These are phyloP conservation scores for Synergus laeviventris DNA, from an alignment of 2,888 invertebrate species.

Conservation along the genomic window DNA sequence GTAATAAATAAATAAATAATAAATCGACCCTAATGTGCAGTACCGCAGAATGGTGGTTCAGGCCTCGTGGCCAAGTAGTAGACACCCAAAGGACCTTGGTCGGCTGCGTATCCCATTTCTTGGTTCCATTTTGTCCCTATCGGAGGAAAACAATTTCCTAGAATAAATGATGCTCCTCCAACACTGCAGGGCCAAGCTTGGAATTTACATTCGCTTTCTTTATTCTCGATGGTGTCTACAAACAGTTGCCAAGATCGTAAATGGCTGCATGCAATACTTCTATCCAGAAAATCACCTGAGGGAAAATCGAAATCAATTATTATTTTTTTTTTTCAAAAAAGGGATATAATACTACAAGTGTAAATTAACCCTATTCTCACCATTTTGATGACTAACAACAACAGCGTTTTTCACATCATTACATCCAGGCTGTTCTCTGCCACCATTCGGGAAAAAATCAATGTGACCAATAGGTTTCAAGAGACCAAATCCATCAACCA, in stretches of 20 bases:
- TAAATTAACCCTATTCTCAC: slow-evolving; percentile 65
- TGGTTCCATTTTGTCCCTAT: slow-evolving; percentile 67
- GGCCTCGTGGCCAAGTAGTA: slow-evolving; percentile 78
- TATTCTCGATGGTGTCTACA: slow-evolving; percentile 76
- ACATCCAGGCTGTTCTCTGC: slow-evolving; percentile 80
- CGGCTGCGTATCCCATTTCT: slow-evolving; percentile 70
- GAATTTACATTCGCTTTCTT: slow-evolving; percentile 76
- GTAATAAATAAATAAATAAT: slow-evolving; percentile 24
- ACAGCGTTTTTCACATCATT: slow-evolving; percentile 78
- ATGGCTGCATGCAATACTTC: slow-evolving; percentile 79
- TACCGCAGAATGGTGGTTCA: slow-evolving; percentile 79
- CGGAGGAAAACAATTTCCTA: slow-evolving; percentile 78
- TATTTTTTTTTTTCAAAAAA: neutral
- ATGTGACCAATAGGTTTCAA: slow-evolving; percentile 80
- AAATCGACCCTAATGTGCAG: slow-evolving; percentile 47
- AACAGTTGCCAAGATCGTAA: slow-evolving; percentile 78
- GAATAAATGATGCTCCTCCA: slow-evolving; percentile 76
- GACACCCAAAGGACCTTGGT: slow-evolving; percentile 75
- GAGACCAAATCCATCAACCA: slow-evolving; percentile 81
- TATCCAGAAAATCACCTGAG: slow-evolving; percentile 76
- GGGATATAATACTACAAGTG: neutral
- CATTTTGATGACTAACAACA: slow-evolving; percentile 78
- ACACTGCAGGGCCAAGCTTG: slow-evolving; percentile 78
- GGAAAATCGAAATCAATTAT: slow-evolving; percentile 41
- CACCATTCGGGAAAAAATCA: slow-evolving; percentile 81